Evolutionary conservation across 2,113 vertebrate species (phyloP), one percentile per base, ranked within the genome.

Genomic region (Grammomys surdaster): DNA sequence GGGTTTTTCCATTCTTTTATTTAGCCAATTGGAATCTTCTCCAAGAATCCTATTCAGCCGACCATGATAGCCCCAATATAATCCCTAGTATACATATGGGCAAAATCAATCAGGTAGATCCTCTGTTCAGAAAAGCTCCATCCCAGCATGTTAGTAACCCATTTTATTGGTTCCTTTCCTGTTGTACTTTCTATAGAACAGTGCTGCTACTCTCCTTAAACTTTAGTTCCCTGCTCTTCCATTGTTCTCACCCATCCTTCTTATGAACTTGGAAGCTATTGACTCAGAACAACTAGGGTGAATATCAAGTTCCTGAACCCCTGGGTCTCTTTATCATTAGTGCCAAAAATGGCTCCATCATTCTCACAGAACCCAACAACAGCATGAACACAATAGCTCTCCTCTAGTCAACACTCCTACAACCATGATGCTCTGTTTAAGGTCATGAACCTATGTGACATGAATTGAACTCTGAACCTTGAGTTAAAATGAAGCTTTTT

Each of bases 321-420:
- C 20, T n/a, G 13, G 12, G 5, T 11, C 78, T 28, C 56, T 43
- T 26, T 22, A 82, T 4, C 16, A 46, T 46, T 65, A 46, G 58
- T 65, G 8, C 10, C 19, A 58, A 82, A 54, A 40, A 40, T 16
- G 20, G 22, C n/a, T 65, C 16, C 22, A 3, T 28, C 1, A 7
- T 46, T 65, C 16, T 85, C n/a, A 65, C n/a, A 46, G 58, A 65
- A 46, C 19, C 26, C 13, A 65, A 60, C 7, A 85, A 43, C 14
- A 46, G 40, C 26, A 24, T 69, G 11, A 51, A 51, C 28, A 1
- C 51, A 70, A 14, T 69, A 48, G 60, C 31, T 69, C 20, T 70
- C 11, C 6, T 24, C 19, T 13, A 70, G 46, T 1, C 16, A 1
- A 54, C 2, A n/a, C 5, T 54, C 10, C 1, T n/a, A n/a, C 11